phyloP scores from a whole-genome alignment of 2,888 invertebrate species.

The Patella depressa region DNA sequence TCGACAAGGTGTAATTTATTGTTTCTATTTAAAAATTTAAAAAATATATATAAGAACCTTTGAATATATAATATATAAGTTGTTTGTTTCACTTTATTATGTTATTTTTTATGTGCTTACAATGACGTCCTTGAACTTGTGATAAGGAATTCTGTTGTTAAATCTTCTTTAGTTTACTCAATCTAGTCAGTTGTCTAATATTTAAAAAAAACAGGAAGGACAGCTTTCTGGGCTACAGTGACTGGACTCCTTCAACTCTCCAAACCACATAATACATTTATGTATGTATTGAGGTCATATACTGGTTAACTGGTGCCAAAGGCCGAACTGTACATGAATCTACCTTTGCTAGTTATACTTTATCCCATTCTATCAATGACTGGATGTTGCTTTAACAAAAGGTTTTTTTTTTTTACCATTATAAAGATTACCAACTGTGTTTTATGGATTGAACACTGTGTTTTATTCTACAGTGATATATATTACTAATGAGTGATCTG shows the following conservation, averaged over 20 bases:
- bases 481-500: too few species aligned
- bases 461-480: too few species aligned
- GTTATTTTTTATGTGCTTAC: constrained; percentile 5
- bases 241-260: constrained; percentile 14
- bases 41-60: background rate
- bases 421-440: too few species aligned
- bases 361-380: background rate
- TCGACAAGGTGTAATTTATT: constrained; percentile 26
- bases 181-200: constrained; percentile 8
- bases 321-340: too few species aligned
- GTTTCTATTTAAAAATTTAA: constrained; percentile 17
- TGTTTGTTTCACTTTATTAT: background rate
- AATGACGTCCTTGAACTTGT: background rate
- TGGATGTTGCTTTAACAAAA: constrained; percentile 1
- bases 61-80: background rate
- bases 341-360: too few species aligned
- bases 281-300: too few species aligned
- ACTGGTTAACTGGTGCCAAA: too few species aligned
- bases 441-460: too few species aligned
- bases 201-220: background rate
- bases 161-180: constrained; percentile 3
- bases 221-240: constrained; percentile 34
- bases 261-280: too few species aligned
- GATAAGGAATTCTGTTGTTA: constrained; percentile 4
- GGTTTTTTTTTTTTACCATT: too few species aligned